Conservation (phyloP, 2,797 vertebrate genomes). For the Dryobates pubescens region DNA sequence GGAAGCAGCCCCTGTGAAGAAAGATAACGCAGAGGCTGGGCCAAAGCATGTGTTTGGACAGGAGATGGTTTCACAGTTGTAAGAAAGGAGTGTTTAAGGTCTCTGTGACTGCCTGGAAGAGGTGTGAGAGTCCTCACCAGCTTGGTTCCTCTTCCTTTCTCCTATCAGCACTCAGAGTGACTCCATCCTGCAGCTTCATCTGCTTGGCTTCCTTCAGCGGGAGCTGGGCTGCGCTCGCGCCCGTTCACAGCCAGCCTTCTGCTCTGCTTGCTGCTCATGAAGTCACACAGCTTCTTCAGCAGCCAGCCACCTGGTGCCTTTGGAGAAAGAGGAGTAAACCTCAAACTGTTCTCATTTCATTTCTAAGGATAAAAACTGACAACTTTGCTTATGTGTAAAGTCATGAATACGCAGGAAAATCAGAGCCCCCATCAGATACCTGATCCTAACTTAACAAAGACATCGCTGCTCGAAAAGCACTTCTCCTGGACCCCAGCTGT, state of each 20-base stretch:
- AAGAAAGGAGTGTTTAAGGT: background rate
- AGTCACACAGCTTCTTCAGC: constrained; percentile 9
- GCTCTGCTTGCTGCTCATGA: constrained; percentile 52
- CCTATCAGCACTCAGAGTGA: constrained; percentile 43
- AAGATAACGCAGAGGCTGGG: background rate
- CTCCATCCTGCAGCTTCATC: constrained; percentile 42
- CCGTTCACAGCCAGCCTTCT: constrained; percentile 53
- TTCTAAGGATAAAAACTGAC: background rate
- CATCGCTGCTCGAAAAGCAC: rapidly evolving
- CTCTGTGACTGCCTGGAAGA: background rate
- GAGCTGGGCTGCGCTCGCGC: background rate
- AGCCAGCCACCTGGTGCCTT: constrained; percentile 63
- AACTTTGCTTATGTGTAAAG: background rate
- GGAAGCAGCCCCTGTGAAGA: background rate
- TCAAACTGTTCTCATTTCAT: constrained; percentile 9
- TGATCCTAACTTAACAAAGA: background rate
- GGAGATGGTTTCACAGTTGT: background rate
- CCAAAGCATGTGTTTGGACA: background rate
- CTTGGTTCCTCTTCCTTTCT: constrained; percentile 37
- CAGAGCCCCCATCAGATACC: background rate
- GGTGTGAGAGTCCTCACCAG: background rate
- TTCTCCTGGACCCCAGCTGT: background rate
- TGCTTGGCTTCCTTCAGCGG: constrained; percentile 36
- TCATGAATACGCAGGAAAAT: constrained; percentile 27
- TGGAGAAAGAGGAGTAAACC: background rate